Base-by-base conservation (phyloP, 2,888 invertebrate genomes). In the Lithophane semibrunnea region DNA sequence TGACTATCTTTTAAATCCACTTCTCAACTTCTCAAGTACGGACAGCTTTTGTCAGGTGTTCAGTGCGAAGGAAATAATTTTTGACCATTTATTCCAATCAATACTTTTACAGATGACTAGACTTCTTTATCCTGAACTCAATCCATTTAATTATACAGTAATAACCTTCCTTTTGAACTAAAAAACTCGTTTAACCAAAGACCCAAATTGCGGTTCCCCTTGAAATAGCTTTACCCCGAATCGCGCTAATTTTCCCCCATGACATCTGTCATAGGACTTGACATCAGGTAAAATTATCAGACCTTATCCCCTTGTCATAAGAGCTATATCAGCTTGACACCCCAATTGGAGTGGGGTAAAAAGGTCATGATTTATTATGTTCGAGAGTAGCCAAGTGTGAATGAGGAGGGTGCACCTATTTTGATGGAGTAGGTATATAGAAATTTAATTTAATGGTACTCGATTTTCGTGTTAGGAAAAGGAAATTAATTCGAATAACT, bases 321-420 rank as follows among this genome's bases (percentile, higher is more conserved):
- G 73, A 77, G 72, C 77, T 79, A 80, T 72, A 83, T 86, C 73
- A 52, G 83, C 69, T 85, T 82, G 73, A 44, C 73, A 81, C 44
- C 69, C 60, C 60, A 67, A 24, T 16, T 75, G 61, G 77, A 85
- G 82, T 65, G 75, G 86, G 86, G 82, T 73, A 77, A 79, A 86
- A 73, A 74, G 81, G 86, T 86, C 84, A 87, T 88, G 89, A 90
- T 92, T 90, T 92, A 92, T 92, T 89, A 90, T 88, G 86, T 90
- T 88, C 75, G 77, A 71, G 85, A 87, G 88, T 87, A 89, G 76
- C 86, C 86, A 81, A 88, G 88, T 89, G 90, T 88, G 84, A 88
- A 89, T 90, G 91, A 90, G 78, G 70, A 87, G 89, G 90, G 90
- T 88, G 80, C 75, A 80, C 75, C 65, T 79, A 85, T 76, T 80